Percentiles rank a stretch among this genome's conserved stretches.
Evolutionary conservation across 2,888 invertebrate species (phyloP).

Genomic region (Pseudanteris insignis): DNA sequence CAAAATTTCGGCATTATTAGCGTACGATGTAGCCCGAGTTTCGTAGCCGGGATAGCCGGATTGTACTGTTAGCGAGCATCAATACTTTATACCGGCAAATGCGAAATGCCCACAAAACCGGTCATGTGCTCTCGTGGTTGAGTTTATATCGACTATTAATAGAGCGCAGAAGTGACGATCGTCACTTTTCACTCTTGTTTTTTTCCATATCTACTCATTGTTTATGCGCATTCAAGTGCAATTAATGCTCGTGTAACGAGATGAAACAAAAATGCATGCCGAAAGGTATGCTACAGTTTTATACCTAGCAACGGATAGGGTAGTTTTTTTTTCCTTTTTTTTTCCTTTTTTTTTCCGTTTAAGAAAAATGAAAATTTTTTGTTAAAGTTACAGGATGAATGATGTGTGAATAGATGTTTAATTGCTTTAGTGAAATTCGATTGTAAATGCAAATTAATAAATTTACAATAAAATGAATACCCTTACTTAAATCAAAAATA

Average conservation of each 20-base stretch:
- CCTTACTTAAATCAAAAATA: no score
- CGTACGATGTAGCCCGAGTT: conserved; percentile 28
- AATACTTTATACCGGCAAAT: conserved; percentile 58
- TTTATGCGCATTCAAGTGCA: conserved; percentile 32
- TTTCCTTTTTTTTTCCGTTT: no score
- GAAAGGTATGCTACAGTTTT: no score
- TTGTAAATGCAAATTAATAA: no score
- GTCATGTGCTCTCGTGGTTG: conserved; percentile 54
- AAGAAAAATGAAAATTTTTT: no score
- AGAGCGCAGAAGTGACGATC: conserved; percentile 55
- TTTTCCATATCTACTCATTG: conserved; percentile 42
- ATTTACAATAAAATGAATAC: no score
- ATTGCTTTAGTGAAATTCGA: no score
- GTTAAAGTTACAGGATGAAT: no score
- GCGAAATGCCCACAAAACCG: conserved; percentile 59
- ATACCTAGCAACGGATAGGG: no score
- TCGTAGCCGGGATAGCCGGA: conserved; percentile 36
- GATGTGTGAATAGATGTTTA: no score
- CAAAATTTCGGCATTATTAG: conserved; percentile 40
- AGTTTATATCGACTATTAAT: conserved; percentile 58
- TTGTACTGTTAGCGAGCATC: conserved; percentile 49
- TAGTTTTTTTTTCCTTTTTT: no score
- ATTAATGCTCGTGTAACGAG: conserved; percentile 6
- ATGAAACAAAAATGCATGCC: not conserved
- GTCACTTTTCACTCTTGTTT: conserved; percentile 45